Conservation (phyloP, 2,888 invertebrate species). For the Acrobasis consociella region DNA sequence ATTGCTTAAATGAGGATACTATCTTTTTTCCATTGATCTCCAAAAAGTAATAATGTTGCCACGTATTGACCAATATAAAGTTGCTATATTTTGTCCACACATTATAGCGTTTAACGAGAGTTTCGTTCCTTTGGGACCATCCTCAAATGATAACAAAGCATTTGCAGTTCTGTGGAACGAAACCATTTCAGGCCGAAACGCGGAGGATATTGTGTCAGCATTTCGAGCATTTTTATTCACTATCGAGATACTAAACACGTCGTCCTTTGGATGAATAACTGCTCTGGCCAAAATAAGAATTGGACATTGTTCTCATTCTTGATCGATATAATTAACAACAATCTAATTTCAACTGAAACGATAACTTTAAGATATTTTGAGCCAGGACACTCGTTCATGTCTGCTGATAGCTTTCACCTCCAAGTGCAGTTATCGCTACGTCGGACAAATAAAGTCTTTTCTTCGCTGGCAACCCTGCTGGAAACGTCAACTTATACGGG, state of each 20-base stretch:
- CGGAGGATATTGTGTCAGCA: constrained; percentile 25
- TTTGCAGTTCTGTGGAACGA: constrained; percentile 26
- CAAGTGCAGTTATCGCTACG: not conserved
- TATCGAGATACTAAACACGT: constrained; percentile 5
- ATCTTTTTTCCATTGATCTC: constrained; percentile 25
- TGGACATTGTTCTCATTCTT: constrained; percentile 25
- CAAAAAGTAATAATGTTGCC: constrained; percentile 28
- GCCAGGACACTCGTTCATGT: not conserved
- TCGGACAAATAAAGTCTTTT: not conserved
- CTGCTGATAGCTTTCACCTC: not conserved
- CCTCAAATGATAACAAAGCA: not conserved
- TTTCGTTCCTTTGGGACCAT: constrained; percentile 30
- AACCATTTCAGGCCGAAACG: constrained; percentile 24
- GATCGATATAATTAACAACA: constrained; percentile 23
- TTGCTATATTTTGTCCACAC: constrained; percentile 22
- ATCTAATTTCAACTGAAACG: not conserved
- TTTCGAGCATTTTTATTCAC: not conserved
- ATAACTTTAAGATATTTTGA: not conserved
- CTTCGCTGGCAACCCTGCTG: too few species aligned
- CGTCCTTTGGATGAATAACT: constrained; percentile 25
- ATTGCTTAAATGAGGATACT: not conserved
- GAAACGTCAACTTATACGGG: too few species aligned
- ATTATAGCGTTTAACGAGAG: constrained; percentile 33
- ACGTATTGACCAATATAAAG: constrained; percentile 23
- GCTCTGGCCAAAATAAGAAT: constrained; percentile 29